phyloP scores from a whole-genome alignment of 1,140 invertebrate genomes.

The Cepaea nemoralis region DNA sequence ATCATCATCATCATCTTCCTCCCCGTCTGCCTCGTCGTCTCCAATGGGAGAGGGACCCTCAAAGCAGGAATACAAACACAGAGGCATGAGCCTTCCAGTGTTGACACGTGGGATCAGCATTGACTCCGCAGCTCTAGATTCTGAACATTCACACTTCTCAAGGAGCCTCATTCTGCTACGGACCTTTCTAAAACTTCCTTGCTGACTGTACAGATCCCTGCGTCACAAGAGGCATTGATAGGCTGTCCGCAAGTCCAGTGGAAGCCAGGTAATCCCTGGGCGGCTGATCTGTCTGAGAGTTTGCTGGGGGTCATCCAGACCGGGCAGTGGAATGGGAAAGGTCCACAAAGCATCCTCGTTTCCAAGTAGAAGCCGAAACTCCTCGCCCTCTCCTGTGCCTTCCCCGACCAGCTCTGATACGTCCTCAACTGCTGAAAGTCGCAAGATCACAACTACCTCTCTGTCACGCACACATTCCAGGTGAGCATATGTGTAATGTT shows the following conservation, averaged over 20 bases:
- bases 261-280: conserved; percentile 1
- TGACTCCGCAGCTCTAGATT: conserved; percentile 4
- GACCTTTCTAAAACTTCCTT: conserved; percentile 27
- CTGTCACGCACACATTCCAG: conserved; percentile 70
- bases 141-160: conserved; percentile 10
- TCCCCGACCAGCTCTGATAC: conserved; percentile 28
- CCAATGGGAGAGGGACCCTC: background rate
- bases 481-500: conserved; percentile 48
- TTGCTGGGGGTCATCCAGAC: background rate
- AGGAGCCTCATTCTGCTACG: conserved; percentile 6
- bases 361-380: conserved; percentile 3
- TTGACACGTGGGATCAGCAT: background rate
- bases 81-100: background rate
- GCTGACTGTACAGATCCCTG: conserved; percentile 6
- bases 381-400: conserved; percentile 21
- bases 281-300: background rate
- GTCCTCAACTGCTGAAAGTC: conserved; percentile 53
- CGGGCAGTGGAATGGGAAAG: conserved; percentile 18
- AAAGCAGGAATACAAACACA: background rate
- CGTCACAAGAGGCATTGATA: background rate
- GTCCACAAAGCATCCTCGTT: background rate
- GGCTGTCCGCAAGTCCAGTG: conserved; percentile 4
- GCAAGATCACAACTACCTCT: conserved; percentile 63
- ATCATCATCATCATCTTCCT: background rate
- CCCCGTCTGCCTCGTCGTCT: background rate